Evolutionary conservation across 1,140 invertebrate genomes (phyloP), one percentile per base, ranked within the genome.

Genomic region (Saccostrea glomerata): DNA sequence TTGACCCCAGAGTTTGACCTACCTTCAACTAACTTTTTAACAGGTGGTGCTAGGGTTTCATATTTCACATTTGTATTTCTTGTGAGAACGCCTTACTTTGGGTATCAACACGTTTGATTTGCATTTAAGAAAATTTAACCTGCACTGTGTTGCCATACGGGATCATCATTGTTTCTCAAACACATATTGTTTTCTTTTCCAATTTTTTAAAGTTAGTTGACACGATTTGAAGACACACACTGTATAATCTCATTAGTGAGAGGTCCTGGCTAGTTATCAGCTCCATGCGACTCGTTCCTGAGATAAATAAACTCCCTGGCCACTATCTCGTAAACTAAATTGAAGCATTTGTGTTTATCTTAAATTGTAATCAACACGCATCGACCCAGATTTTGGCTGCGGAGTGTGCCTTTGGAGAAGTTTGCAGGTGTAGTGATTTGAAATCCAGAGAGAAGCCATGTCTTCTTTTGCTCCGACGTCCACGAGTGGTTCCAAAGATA

Each of bases 401-500:
- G 15, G 70, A 77, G 70, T 40, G 70, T 30, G 70, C 70, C 30
- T 12, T 5, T 30, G 30, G 70, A 25, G 15, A 17, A 30, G 23
- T 77, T 77, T 15, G 9, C 17, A 56, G 40, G 36, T 23, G 47
- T 47, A 47, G 47, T 47, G 47, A 9, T 47, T 47, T 47, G 47
- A 82, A 82, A 82, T 6, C 77, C 23, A 54, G 30, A 36, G 17
- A 30, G 55, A 15, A 85, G 86, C 60, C 55, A 93, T 93, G 93
- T 93, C 93, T 63, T 93, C 93, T 15, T 93, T 93, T 85, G 93
- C 93, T 2, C 93, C 93, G 11, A 89, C 90, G 36, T 92, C 91
- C 13, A 82, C 54, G 11, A 63, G 86, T 13, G 82, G 54, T 55
- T 73, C 60, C 7, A 36, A 13, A 15, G 55, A 30, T 20, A 23